Conservation (phyloP, 2,888 invertebrate species). For the Calliscelio sp. region DNA sequence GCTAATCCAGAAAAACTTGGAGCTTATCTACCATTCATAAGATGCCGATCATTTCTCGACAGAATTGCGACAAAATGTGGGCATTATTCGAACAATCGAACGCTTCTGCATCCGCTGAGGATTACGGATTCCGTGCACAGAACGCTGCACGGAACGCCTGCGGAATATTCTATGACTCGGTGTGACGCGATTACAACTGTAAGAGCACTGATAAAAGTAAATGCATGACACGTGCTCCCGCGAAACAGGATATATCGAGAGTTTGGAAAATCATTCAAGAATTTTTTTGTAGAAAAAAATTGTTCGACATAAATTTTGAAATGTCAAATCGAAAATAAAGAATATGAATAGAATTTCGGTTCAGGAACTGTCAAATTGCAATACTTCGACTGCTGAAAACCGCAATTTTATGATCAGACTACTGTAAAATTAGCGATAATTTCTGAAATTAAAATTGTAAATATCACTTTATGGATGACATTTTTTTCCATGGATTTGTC, state of each 20-base stretch:
- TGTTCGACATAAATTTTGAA: too few relatives aligned
- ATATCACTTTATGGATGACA: too few relatives aligned
- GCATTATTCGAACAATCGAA: conserved; percentile 2
- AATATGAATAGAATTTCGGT: too few relatives aligned
- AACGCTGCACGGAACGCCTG: conserved; percentile 40
- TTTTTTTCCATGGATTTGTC: neutral
- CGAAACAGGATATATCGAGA: conserved; percentile 55
- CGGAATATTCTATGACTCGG: conserved; percentile 38
- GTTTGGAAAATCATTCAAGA: too few relatives aligned
- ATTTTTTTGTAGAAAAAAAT: too few relatives aligned
- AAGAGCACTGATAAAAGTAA: conserved; percentile 63
- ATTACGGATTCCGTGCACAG: conserved; percentile 55
- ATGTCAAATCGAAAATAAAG: too few relatives aligned
- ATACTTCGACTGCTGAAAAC: too few relatives aligned
- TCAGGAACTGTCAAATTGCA: too few relatives aligned
- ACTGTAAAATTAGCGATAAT: too few relatives aligned
- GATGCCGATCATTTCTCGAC: neutral
- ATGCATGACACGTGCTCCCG: conserved; percentile 61
- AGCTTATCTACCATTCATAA: conserved; percentile 14
- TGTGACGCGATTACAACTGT: conserved; percentile 42
- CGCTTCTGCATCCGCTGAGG: conserved; percentile 5
- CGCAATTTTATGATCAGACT: too few relatives aligned
- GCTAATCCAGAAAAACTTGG: neutral
- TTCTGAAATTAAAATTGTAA: too few relatives aligned
- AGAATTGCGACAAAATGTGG: conserved; percentile 10